Base-by-base conservation (phyloP, 2,797 vertebrate species). In the Kryptolebias ocellatus region DNA sequence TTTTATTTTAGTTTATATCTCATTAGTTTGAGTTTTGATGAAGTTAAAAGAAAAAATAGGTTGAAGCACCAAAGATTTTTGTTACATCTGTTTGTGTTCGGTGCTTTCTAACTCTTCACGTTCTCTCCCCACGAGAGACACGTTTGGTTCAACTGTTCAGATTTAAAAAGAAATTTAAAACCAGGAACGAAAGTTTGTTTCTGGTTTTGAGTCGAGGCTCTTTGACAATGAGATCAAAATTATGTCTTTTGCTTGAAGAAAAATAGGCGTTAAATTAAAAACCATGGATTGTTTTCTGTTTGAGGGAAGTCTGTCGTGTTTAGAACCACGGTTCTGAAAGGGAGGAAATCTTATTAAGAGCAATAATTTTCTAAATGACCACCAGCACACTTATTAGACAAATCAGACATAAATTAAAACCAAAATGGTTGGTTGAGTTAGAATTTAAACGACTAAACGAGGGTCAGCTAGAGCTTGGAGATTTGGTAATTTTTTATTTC, bases 281-380 rank as follows among this genome's bases (percentile, higher is more conserved):
- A 42, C 1, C 2, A 12, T 12, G 14, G 12, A 12, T 12, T 34
- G 8, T 1, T 12, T 42, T 2, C 0, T n/a, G 20, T 70, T 15
- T 52, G 39, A 52, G 12, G 17, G 10, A 20, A 37, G 2, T 37
- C 16, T 24, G 18, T 60, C 16, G 14, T 53, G 16, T 45, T 52
- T 28, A 39, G 37, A 10, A 39, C 9, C 34, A 42, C 37, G 7
- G 51, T 24, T 49, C 0, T 51, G 0, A 47, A 10, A 64, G 31
- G 28, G 5, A 47, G 0, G 49, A 16, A 47, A 39, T 53, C 27
- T 16, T 12, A 27, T 10, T 14, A 46, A n/a, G 4, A 68, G 50
- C 42, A 60, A 63, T 57, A 61, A 44, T 62, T 51, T 56, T 1
- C 20, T 16, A 37, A 46, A 51, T 66, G 39, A 51, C 53, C 18